Base-by-base conservation (phyloP, 1,140 invertebrate species). In the Panagrolaimus sp. region DNA sequence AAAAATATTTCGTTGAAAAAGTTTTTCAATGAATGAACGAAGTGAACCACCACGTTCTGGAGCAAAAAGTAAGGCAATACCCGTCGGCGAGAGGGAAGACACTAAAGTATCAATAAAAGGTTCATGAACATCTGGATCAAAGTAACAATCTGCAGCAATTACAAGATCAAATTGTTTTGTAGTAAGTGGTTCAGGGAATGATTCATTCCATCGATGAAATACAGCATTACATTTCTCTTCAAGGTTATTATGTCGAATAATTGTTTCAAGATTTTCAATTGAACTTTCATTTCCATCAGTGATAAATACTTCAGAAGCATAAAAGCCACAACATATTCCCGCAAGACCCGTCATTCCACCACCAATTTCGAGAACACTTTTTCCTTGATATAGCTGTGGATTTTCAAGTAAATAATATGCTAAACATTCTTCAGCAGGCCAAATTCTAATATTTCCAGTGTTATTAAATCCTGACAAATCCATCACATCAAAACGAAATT, bases 361-460 rank as follows among this genome's bases (percentile, higher is more conserved):
- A 27, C 51, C 51, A 27, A 57, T 20, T 57, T 57, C 51, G 8
- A 57, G 51, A 16, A 57, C 51, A 20, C 11, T 16, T 27, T 57
- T 57, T 3, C 16, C 16, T 20, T 57, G 13, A 27, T 20, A 51
- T 8, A 16, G 48, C 9, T 51, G 16, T 0, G 20, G 20, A 23
- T 57, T 11, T 57, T 27, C n/a, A 0, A 27, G 11, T 20, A 25
- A 1, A 11, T 5, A 20, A 20, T 27, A 57, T 20, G 51, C 51
- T 11, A 57, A 27, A 23, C 9, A 23, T 5, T 57, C 51, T 13
- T 23, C 51, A 4, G 51, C 14, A 2, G 51, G 51, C 51, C 51
- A 57, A 20, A 57, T 57, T 11, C 51, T 0, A 9, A 57, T 27
- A 57, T 57, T 57, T 57, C 51, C 51, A 23, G 51, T 57, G n/a